A percentile compares a stretch with the other conserved stretches of the same genome.
phyloP scores from a whole-genome alignment of 2,113 vertebrate genomes.

The Corvus moneduloides region DNA sequence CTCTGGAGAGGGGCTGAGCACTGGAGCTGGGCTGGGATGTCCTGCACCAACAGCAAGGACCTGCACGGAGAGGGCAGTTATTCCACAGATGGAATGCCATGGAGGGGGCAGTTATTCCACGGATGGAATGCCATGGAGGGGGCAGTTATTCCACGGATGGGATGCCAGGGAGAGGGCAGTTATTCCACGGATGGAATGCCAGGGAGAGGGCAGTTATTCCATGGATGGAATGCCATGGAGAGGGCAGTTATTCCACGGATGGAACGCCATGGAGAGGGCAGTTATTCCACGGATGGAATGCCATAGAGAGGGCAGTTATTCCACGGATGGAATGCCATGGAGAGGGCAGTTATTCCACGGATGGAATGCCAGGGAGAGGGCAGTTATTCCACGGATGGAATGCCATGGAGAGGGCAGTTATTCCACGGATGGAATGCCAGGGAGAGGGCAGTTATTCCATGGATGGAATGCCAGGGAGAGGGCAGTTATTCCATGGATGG shows the following conservation, averaged over 20 bases:
- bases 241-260: no score
- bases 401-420: neutral
- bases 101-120: neutral
- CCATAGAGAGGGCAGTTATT: no score
- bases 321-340: no score
- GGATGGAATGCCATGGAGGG: neutral
- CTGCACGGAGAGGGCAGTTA: neutral
- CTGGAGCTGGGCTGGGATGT: neutral
- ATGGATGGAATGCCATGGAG: no score
- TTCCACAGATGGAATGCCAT: neutral
- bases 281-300: no score
- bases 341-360: no score
- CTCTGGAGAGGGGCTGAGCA: neutral
- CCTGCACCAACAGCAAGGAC: neutral
- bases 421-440: neutral
- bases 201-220: no score
- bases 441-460: neutral
- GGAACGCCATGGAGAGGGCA: no score
- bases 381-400: neutral
- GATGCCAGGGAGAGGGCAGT: neutral
- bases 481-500: neutral
- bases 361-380: no score
- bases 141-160: neutral
- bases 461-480: neutral
- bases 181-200: neutral